A percentile compares a stretch with the other conserved stretches of the same genome.
These are phyloP conservation scores for Chromobotia macracanthus DNA, from an alignment of 2,797 vertebrate species.

Conservation along the genomic window DNA sequence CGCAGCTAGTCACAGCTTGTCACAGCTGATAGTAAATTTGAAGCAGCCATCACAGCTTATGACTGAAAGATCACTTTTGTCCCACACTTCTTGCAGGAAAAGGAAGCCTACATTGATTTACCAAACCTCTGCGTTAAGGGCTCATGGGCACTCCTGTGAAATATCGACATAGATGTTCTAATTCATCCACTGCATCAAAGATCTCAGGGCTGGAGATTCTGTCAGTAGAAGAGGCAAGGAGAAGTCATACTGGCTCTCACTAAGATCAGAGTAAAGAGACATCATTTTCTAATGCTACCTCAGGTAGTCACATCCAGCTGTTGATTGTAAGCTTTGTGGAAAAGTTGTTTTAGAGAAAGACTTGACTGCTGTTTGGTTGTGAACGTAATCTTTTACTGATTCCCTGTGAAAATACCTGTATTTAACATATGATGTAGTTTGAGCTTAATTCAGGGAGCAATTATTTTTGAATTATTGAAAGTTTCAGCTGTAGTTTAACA, in stretches of 20 bases:
- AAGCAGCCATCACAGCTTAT: background rate
- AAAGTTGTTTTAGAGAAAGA: too few species aligned
- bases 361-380: too few species aligned
- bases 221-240: background rate
- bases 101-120: conserved; percentile 32
- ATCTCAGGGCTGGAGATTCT: conserved; percentile 12
- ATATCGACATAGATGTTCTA: conserved; percentile 63
- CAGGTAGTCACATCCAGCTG: conserved; percentile 9
- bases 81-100: background rate
- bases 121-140: conserved; percentile 11
- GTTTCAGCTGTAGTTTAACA: background rate
- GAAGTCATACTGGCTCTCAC: background rate
- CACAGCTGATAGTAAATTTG: background rate
- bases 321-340: too few species aligned
- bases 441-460: background rate
- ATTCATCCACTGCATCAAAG: conserved; percentile 67
- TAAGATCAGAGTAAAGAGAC: conserved; percentile 8
- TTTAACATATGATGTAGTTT: background rate
- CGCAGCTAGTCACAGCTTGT: background rate
- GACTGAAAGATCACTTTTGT: background rate
- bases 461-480: background rate
- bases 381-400: background rate
- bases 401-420: background rate
- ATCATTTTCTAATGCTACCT: background rate
- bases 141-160: conserved; percentile 32